A percentile compares a stretch with the other conserved stretches of the same genome.
phyloP scores from a whole-genome alignment of 2,113 vertebrate genomes.

The Procavia capensis region DNA sequence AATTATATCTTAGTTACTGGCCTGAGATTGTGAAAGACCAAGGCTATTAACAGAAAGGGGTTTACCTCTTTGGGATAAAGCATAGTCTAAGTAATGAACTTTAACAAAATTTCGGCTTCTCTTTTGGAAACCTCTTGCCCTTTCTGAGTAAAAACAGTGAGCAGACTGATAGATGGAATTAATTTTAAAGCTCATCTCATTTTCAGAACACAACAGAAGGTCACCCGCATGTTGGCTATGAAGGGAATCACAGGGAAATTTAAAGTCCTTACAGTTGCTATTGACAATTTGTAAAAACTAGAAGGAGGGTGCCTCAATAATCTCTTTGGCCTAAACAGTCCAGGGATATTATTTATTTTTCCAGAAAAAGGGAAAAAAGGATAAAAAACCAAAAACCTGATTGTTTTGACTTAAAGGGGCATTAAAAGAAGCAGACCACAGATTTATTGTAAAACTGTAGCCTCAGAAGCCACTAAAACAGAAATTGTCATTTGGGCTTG shows the following conservation, averaged over 20 bases:
- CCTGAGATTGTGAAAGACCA: neutral
- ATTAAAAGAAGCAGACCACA: neutral
- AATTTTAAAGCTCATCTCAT: neutral
- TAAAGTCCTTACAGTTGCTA: neutral
- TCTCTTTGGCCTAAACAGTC: neutral
- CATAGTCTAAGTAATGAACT: neutral
- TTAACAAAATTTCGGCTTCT: constrained; percentile 3
- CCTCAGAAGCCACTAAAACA: neutral
- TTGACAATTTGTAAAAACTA: neutral
- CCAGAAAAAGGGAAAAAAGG: neutral
- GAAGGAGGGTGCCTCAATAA: neutral
- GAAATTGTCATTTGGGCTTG: neutral
- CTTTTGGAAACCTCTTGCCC: neutral
- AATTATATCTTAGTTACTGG: neutral
- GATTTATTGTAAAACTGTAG: neutral
- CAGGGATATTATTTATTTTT: neutral
- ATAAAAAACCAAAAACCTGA: no score
- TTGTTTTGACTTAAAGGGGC: neutral
- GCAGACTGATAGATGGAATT: neutral
- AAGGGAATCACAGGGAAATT: neutral
- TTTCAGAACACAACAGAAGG: neutral
- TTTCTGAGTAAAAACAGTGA: constrained; percentile 32
- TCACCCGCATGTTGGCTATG: neutral
- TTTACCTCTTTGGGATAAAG: neutral
- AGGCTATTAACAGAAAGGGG: neutral